Evolutionary conservation across 1,140 invertebrate species (phyloP), one percentile per base, ranked within the genome.

Genomic region (Hormaphis cornu): DNA sequence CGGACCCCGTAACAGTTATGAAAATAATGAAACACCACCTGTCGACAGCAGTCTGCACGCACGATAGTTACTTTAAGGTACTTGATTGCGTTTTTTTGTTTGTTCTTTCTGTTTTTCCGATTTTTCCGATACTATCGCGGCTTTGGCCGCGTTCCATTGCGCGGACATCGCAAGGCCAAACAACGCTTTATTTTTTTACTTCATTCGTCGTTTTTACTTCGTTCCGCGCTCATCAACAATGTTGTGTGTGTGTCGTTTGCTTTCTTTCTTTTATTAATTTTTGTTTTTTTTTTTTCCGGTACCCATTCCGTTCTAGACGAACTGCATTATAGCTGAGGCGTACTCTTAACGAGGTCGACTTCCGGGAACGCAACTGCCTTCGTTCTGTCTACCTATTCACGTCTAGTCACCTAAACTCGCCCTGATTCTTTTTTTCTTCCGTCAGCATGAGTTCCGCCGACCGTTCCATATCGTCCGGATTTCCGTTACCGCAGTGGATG

Each of bases 401-500:
- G 1, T 66, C 61, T 66, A 66, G 61, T 66, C 61, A 66, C 30
- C 7, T 26, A 54, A 42, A n/a, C n/a, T n/a, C n/a, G n/a, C n/a
- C n/a, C n/a, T n/a, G n/a, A n/a, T n/a, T n/a, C n/a, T n/a, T n/a
- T n/a, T n/a, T 53, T 69, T 33, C 33, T 56, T 54, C 18, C 22
- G 3, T 35, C 22, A 53, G n/a, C n/a, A 69, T 69, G 66, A 56
- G 48, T 69, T 69, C 70, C 54, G 8, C 61, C 5, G 70, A 71
- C 37, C 40, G 63, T 46, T 71, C 70, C 48, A 71, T 71, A 69
- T 71, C 70, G 30, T 77, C 79, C 72, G 81, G 80, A 40, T 80
- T 83, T 63, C 82, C 81, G 61, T 75, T 84, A 44, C 83, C 82
- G 1, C 81, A 82, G 72, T 84, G 83, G 83, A 84, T 84, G 80